Evolutionary conservation across 1,140 invertebrate species (phyloP).

Genomic region (Apis cerana): DNA sequence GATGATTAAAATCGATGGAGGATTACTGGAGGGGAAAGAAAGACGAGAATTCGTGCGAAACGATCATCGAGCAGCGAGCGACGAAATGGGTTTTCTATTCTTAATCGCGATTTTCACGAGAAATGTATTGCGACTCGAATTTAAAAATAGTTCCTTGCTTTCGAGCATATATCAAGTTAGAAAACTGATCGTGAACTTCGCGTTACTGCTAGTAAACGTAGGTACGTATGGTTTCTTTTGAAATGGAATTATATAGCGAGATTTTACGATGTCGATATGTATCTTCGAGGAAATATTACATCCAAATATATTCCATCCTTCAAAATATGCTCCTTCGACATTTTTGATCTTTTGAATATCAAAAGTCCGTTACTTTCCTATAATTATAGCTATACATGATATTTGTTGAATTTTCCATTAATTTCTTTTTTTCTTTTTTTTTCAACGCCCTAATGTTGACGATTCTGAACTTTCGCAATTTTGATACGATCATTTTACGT

Average conservation of each 20-base stretch:
- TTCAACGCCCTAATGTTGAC: no score
- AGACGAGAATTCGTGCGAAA: not conserved
- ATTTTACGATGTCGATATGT: no score
- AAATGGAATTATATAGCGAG: no score
- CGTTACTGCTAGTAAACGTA: not conserved
- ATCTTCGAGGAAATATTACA: no score
- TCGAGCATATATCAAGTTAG: not conserved
- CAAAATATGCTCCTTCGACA: no score
- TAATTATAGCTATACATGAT: no score
- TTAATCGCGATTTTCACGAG: slow-evolving; percentile 14
- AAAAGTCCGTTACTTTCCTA: no score
- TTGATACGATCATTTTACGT: not conserved
- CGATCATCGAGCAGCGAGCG: not conserved
- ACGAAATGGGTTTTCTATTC: slow-evolving; percentile 21
- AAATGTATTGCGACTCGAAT: not conserved
- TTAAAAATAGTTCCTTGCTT: slow-evolving; percentile 13
- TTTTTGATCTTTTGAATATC: no score
- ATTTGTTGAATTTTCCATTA: no score
- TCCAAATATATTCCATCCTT: no score
- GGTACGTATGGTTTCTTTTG: not conserved
- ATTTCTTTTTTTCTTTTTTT: no score
- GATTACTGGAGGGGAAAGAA: no score
- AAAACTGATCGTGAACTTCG: not conserved
- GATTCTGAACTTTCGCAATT: not conserved
- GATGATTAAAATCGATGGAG: not conserved